These are phyloP conservation scores for Emys orbicularis DNA, from an alignment of 2,797 vertebrate genomes.

Conservation along the genomic window DNA sequence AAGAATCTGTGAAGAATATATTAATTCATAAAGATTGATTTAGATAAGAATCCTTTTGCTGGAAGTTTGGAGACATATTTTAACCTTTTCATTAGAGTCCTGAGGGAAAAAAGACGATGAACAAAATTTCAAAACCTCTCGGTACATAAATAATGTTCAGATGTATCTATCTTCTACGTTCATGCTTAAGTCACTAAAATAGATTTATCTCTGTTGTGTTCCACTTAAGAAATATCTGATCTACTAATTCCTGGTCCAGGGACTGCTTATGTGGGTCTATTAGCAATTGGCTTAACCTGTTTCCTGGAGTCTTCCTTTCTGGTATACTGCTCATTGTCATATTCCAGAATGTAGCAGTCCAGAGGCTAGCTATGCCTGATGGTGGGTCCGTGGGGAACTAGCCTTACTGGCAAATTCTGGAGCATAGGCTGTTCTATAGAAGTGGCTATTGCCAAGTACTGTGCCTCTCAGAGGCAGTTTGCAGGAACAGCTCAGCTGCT, in stretches of 20 bases:
- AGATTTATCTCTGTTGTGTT: not conserved
- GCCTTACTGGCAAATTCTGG: not conserved
- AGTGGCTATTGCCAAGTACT: not conserved
- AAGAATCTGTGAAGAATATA: not conserved
- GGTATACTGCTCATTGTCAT: not conserved
- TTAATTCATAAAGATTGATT: not conserved
- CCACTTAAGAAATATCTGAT: not conserved
- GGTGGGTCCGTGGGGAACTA: not conserved
- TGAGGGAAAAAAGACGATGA: not conserved
- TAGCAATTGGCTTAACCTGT: not conserved
- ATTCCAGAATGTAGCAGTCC: rapidly evolving
- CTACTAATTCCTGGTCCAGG: not conserved
- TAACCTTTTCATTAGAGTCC: not conserved
- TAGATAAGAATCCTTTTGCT: not conserved
- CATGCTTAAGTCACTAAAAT: not conserved
- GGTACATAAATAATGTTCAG: not conserved
- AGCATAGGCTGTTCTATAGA: not conserved
- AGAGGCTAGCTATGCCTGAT: not conserved
- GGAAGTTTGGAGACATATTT: not conserved
- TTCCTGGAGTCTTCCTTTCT: not conserved
- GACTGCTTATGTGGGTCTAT: not conserved
- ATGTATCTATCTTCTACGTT: not conserved
- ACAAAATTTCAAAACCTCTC: not conserved
- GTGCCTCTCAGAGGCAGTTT: not conserved
- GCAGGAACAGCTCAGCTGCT: not conserved